A percentile compares a stretch with the other conserved stretches of the same genome.
Evolutionary conservation across 2,113 vertebrate species (phyloP).

Genomic region (Menidia beryllina): DNA sequence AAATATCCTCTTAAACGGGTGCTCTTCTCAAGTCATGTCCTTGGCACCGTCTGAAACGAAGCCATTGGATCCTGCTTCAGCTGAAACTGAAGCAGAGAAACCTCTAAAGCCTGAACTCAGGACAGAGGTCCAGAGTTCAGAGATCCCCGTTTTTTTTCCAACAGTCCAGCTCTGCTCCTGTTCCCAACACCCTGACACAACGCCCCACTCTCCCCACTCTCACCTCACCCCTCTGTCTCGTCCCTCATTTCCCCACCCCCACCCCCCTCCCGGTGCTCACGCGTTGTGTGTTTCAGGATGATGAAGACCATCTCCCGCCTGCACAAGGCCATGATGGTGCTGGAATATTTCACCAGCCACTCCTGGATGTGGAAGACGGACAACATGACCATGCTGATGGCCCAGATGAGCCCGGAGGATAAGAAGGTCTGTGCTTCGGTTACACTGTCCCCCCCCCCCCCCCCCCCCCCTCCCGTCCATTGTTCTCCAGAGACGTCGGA

Average conservation of each 20-base stretch:
- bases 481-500: no score
- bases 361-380: slow-evolving; percentile 98
- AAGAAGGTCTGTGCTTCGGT: slow-evolving; percentile 84
- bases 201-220: neutral
- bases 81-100: neutral
- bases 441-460: neutral
- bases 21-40: neutral
- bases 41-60: neutral
- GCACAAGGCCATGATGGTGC: slow-evolving; percentile 94
- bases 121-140: neutral
- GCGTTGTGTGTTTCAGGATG: slow-evolving; percentile 82
- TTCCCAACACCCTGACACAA: neutral
- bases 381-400: slow-evolving; percentile 93
- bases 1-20: neutral
- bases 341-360: slow-evolving; percentile 98
- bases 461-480: rapidly evolving
- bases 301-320: slow-evolving; percentile 98
- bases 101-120: no score
- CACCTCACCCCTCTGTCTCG: neutral
- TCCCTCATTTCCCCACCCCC: neutral
- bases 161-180: slow-evolving; percentile 7
- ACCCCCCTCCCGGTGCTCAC: neutral
- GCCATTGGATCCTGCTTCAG: neutral
- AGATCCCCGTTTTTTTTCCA: neutral
- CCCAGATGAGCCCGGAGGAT: slow-evolving; percentile 90